Base-by-base conservation (phyloP, 2,113 vertebrate genomes). In the Ammodytes dubius region DNA sequence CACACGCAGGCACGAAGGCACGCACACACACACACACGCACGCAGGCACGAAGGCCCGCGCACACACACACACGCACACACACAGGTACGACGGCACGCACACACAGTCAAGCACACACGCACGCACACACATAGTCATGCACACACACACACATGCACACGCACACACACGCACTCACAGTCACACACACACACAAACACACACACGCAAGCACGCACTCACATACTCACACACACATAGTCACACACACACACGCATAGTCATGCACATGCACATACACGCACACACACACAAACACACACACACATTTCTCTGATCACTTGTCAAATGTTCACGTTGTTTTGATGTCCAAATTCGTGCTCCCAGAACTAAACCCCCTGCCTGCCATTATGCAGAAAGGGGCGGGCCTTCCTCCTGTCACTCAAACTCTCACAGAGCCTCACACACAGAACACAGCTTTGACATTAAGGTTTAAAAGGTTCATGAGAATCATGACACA, bases 261-360 rank as follows among this genome's bases (percentile, higher is more conserved):
- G 50, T 45, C 47, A 64, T 59, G 61, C 63, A 67, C 67, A 50
- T 61, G 46, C 79, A 58, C 78, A 60, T 59, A 80, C 77, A 73
- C 60, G 7, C 45, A 10, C 27, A 47, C 60, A 11, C 72, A 2
- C 64, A 13, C 42, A 6, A 4, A 59, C 27, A 27, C 27, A 27
- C 27, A 27, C 27, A 27, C 27, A 27, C 27, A 27, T 27, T 27
- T 75, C 66, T 83, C 74, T 84, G 82, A 81, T 79, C 27, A 27
- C 27, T 27, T 49, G 71, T n/a, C 27, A 40, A 4, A 50, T 40
- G 66, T 9, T 14, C 8, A 40, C 42, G 50, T 68, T 57, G 50
- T 68, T 57, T 46, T 56, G 59, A 71, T 76, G 45, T 79, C 73
- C 13, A 4, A 14, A 65, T 63, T 45, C 37, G 8, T 42, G 57